Evolutionary conservation across 2,113 vertebrate genomes (phyloP), one percentile per base, ranked within the genome.

Genomic region (Rhynchomys soricoides): DNA sequence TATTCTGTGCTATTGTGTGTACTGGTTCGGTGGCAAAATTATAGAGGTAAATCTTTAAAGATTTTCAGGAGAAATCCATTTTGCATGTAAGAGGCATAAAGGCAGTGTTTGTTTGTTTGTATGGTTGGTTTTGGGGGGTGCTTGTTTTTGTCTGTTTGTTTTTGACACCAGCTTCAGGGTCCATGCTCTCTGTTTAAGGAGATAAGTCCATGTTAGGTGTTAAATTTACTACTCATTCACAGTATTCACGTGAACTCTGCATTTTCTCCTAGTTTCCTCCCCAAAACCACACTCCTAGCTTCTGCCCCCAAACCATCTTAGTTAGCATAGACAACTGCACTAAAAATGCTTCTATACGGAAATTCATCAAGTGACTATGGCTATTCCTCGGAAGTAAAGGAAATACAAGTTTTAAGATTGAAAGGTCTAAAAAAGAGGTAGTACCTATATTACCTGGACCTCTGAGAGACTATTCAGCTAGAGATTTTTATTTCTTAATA

Each of bases 161-260:
- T 77, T 78, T 50, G 16, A n/a, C 2, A 78, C 4, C 78, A 34
- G 0, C 4, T 37, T 1, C 21, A 57, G 9, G 0, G 6, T 43
- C 2, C 7, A 48, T 7, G 0, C 4, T 52, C 37, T 91, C 59
- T 83, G 26, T 64, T 85, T 31, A 64, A 7, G 48, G 5, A 73
- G 7, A 70, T n/a, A 19, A 82, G 7, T 17, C 3, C 37, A 21
- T 34, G 22, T 5, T 50, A 59, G 2, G 8, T 48, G 3, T 15
- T 21, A 55, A 62, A 31, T 93, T n/a, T 82, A 15, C 6, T n/a
- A 73, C 40, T 81, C 21, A 48, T 1, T 66, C 31, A n/a, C 16
- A 86, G 13, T 62, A 45, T 87, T 1, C 1, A 4, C 52, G 62
- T 31, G 7, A 26, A 34, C 1, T 12, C 11, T 74, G 24, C 26